Base-by-base conservation (phyloP, 2,888 invertebrate genomes). In the Ligdia adustata region DNA sequence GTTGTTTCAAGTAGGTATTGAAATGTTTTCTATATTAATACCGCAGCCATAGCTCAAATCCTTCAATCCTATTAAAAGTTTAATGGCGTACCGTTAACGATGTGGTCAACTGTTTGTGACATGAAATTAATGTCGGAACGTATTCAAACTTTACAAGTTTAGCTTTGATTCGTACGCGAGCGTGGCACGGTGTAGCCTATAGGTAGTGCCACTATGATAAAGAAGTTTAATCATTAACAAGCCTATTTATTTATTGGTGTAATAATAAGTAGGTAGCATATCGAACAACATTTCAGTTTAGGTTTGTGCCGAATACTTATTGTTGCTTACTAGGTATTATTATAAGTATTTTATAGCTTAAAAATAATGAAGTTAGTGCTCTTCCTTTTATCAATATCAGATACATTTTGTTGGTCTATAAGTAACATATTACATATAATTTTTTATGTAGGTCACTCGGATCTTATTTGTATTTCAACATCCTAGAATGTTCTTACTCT, bases 131-230 rank as follows among this genome's bases (percentile, higher is more conserved):
- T 57, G 61, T 56, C 54, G 52, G 51, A 55, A 57, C 46, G 32
- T 45, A 42, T 37, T 46, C 46, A 46, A 45, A 55, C 52, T 55
- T 57, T 59, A 55, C 58, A 55, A 59, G 64, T 62, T 60, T 51
- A 59, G 64, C 42, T 64, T 61, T 57, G 57, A 56, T 57, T 58
- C 47, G 53, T 42, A 35, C 53, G 26, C 34, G 9, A 48, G 44
- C 33, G 20, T 49, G 18, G 47, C 35, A 13, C 14, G n/a, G n/a
- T n/a, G n/a, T n/a, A n/a, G n/a, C n/a, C n/a, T n/a, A n/a, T n/a
- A 34, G 7, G 22, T 31, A 51, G 52, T 54, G 41, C 39, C 41
- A 43, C 42, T 39, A 35, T 14, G 18, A 37, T 42, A n/a, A n/a
- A n/a, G 12, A 29, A 38, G 44, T 52, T 52, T 42, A 26, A 27